A percentile compares a stretch with the other conserved stretches of the same genome.
These are phyloP conservation scores for Phocoena phocoena DNA, from an alignment of 2,113 vertebrate species.

Conservation along the genomic window DNA sequence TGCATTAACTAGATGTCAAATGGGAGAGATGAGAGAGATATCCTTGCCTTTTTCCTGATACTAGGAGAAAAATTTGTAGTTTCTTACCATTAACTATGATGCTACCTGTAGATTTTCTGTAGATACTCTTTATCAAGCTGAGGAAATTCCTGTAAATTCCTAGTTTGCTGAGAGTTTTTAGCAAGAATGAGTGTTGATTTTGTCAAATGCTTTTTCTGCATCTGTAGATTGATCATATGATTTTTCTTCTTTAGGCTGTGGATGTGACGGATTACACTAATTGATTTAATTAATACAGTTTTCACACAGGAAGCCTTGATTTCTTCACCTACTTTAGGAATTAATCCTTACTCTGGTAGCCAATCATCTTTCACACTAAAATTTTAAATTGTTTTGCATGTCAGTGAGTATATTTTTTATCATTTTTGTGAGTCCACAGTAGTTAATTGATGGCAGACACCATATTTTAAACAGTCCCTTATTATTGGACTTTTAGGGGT, in stretches of 20 bases:
- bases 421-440: background rate
- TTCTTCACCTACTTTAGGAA: background rate
- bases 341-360: background rate
- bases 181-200: background rate
- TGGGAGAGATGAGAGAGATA: background rate
- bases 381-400: background rate
- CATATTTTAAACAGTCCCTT: background rate
- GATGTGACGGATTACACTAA: background rate
- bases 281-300: background rate
- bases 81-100: background rate
- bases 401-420: background rate
- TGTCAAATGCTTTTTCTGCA: background rate
- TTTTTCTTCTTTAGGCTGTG: background rate
- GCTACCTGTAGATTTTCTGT: background rate
- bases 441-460: background rate
- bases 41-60: background rate
- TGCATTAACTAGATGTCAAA: background rate
- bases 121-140: background rate
- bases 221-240: background rate
- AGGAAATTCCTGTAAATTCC: background rate
- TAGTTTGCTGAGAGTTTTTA: background rate
- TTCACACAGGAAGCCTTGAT: background rate
- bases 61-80: background rate
- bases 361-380: background rate
- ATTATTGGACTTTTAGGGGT: background rate